A percentile compares a stretch with the other conserved stretches of the same genome.
phyloP scores from a whole-genome alignment of 2,797 vertebrate species.

The Xerus rutilus region DNA sequence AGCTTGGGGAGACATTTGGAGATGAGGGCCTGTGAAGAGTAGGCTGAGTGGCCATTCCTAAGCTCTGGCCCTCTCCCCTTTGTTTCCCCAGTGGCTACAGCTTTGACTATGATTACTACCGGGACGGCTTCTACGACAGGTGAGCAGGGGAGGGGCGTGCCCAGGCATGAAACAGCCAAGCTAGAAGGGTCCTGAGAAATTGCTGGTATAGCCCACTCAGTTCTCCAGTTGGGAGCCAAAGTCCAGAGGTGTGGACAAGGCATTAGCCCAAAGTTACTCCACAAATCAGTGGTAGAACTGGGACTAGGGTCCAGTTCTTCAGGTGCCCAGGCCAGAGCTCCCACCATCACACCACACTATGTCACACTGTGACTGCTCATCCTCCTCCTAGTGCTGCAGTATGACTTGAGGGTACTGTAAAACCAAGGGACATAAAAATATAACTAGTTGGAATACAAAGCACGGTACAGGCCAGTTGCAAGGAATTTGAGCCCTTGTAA shows the following conservation, averaged over 20 bases:
- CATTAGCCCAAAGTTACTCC: constrained; percentile 54
- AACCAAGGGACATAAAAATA: not conserved
- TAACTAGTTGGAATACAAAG: not conserved
- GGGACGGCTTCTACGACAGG: constrained; percentile 96
- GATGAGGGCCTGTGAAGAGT: constrained; percentile 75
- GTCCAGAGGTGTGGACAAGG: constrained; percentile 48
- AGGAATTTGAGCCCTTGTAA: not conserved
- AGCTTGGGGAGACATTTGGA: constrained; percentile 62
- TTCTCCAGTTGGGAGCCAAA: constrained; percentile 42
- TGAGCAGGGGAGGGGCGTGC: constrained; percentile 83
- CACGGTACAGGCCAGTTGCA: not conserved
- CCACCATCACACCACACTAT: not conserved
- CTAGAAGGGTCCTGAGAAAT: constrained; percentile 76
- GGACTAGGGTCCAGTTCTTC: constrained; percentile 28
- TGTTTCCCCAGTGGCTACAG: constrained; percentile 92
- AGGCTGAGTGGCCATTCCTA: constrained; percentile 71
- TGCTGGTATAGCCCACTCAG: constrained; percentile 57
- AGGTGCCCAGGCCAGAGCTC: constrained; percentile 8
- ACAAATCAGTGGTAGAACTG: constrained; percentile 55
- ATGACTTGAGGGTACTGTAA: not conserved
- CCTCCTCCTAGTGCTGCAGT: not conserved
- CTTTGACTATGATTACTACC: constrained; percentile 95
- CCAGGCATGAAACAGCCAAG: constrained; percentile 75
- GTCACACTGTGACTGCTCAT: not conserved
- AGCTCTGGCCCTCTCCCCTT: constrained; percentile 76